Evolutionary conservation across 2,888 invertebrate genomes (phyloP).

Genomic region (Drosophila prostipennis): DNA sequence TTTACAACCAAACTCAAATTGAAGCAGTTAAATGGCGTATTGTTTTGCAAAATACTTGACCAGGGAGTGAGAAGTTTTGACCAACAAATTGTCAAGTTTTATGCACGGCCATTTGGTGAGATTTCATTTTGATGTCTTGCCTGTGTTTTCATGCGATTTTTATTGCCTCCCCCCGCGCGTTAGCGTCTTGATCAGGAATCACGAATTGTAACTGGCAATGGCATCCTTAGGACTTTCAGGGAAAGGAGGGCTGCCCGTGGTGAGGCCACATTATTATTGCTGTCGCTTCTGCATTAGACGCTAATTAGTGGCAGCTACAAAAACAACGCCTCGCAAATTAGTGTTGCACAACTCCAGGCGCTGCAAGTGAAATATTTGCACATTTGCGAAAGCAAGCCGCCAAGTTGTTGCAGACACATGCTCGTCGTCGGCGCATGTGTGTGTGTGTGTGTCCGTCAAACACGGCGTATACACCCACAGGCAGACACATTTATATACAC

Average conservation of each 20-base stretch:
- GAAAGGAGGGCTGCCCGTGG: too few species aligned
- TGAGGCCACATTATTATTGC: slow-evolving; percentile 30
- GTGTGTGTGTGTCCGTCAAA: slow-evolving; percentile 11
- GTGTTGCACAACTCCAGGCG: slow-evolving; percentile 42
- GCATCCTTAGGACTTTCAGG: background rate
- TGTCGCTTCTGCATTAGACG: slow-evolving; percentile 28
- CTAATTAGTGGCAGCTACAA: slow-evolving; percentile 55
- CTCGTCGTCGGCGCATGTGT: background rate
- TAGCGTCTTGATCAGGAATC: slow-evolving; percentile 44
- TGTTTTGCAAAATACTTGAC: slow-evolving; percentile 65
- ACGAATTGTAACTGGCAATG: slow-evolving; percentile 4
- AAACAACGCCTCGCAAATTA: slow-evolving; percentile 36
- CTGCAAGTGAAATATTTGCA: slow-evolving; percentile 58
- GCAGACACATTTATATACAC: slow-evolving; percentile 8
- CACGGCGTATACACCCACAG: slow-evolving; percentile 6
- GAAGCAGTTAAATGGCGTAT: slow-evolving; percentile 69
- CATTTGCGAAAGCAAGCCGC: slow-evolving; percentile 40
- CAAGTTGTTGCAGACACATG: slow-evolving; percentile 24
- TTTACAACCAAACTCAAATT: slow-evolving; percentile 65
- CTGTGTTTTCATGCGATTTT: slow-evolving; percentile 48
- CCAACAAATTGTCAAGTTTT: slow-evolving; percentile 63
- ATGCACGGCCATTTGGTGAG: slow-evolving; percentile 40
- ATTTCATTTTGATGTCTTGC: slow-evolving; percentile 52
- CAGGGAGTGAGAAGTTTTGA: slow-evolving; percentile 35
- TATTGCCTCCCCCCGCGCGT: slow-evolving; percentile 23